Evolutionary conservation across 2,888 invertebrate species (phyloP).

Genomic region (Beris morrisii): DNA sequence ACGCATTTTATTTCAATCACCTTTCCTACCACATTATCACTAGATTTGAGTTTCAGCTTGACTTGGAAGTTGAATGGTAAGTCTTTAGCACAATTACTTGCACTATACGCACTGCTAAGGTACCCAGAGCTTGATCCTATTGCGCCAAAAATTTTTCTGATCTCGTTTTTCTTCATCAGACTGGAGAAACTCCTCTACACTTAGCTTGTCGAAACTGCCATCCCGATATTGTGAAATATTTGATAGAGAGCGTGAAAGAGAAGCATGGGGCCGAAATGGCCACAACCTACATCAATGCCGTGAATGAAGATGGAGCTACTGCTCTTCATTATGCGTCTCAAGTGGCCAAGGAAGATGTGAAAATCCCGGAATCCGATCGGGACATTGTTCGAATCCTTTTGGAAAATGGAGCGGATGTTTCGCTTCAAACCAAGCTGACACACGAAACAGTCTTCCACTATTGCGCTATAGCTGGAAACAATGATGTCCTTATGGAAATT

Average conservation of each 20-base stretch:
- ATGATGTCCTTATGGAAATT: conserved; percentile 92
- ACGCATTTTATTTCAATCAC: background rate
- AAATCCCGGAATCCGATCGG: conserved; percentile 71
- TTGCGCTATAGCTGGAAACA: conserved; percentile 93
- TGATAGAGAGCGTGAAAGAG: conserved; percentile 80
- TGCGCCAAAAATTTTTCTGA: background rate
- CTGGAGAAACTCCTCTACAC: conserved; percentile 94
- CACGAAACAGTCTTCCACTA: conserved; percentile 95
- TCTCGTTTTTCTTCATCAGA: conserved; percentile 58
- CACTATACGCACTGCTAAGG: conserved; percentile 14
- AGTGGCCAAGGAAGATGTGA: conserved; percentile 80
- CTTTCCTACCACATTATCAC: conserved; percentile 21
- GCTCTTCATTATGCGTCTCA: conserved; percentile 94
- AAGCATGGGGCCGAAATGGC: conserved; percentile 76
- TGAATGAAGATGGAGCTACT: conserved; percentile 90
- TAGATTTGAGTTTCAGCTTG: conserved; percentile 16
- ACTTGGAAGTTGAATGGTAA: conserved; percentile 20
- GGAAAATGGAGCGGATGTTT: conserved; percentile 89
- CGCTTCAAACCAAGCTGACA: conserved; percentile 78
- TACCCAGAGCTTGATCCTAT: conserved; percentile 15
- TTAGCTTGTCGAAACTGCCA: conserved; percentile 86
- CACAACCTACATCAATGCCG: conserved; percentile 82
- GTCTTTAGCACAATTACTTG: conserved; percentile 2
- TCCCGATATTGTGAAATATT: conserved; percentile 81
- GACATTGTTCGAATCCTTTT: conserved; percentile 88